These are phyloP conservation scores for Bufo gargarizans DNA, from an alignment of 2,113 vertebrate species.

Conservation along the genomic window DNA sequence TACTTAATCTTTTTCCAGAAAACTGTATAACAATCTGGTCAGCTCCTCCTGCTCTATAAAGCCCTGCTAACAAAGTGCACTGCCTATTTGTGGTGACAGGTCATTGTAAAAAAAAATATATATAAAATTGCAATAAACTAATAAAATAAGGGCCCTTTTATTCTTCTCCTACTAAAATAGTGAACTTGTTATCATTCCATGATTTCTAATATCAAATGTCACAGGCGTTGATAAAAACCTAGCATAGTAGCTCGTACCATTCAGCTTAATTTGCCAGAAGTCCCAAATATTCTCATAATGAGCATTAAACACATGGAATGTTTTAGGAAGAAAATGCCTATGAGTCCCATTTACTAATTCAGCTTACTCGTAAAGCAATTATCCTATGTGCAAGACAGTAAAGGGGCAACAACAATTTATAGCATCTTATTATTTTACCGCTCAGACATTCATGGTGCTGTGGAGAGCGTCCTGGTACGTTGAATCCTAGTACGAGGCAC, in stretches of 20 bases:
- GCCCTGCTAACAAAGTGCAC: too few relatives aligned
- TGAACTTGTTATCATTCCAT: background rate
- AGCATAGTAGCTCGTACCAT: background rate
- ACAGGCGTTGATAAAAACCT: background rate
- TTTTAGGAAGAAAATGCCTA: conserved; percentile 9
- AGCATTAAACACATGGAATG: conserved; percentile 29
- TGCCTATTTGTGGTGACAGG: too few relatives aligned
- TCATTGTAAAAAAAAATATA: too few relatives aligned
- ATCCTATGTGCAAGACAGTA: background rate
- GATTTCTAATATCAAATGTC: background rate
- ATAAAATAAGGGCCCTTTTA: background rate
- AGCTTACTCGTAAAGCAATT: background rate
- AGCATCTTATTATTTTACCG: conserved; percentile 33
- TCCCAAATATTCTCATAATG: conserved; percentile 21
- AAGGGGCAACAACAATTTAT: conserved; percentile 26
- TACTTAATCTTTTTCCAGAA: too few relatives aligned
- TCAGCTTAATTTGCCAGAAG: background rate
- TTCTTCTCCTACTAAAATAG: background rate
- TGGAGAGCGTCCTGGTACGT: conserved; percentile 44
- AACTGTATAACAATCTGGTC: too few relatives aligned
- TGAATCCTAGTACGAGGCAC: conserved; percentile 22
- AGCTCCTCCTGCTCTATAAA: too few relatives aligned
- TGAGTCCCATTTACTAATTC: background rate
- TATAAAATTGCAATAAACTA: too few relatives aligned
- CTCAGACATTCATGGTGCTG: conserved; percentile 34